Base-by-base conservation (phyloP, 1,140 invertebrate species). In the Drosophila subpulchrella region DNA sequence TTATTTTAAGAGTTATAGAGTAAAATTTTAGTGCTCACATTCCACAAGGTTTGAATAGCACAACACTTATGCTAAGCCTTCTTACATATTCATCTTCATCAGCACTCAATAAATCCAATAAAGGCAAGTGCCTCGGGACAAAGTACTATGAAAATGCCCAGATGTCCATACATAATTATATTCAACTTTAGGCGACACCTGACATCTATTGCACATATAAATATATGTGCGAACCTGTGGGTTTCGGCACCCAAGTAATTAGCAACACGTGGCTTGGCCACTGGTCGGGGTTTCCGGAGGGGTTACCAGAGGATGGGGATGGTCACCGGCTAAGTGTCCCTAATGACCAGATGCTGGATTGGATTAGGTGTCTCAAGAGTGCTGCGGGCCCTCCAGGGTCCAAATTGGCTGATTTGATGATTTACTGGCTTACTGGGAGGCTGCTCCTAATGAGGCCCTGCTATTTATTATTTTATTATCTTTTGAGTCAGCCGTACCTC, bases 161-260 rank as follows among this genome's bases (percentile, higher is more conserved):
- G 32, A 68, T 68, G 61, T 44, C 47, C 61, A 27, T 68, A 38
- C 63, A 66, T 68, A 66, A 53, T 65, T 44, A 53, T 68, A 54
- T 36, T 68, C 39, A 44, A 53, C 42, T 62, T 53, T n/a, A 32
- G 44, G 61, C 61, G 65, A 46, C 65, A 67, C 61, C 60, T 68
- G 65, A 63, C 65, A 46, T 66, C 38, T 68, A 24, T 39, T 24
- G 2, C 15, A 32, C 17, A 42, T 30, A 50, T 53, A 47, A 51
- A 32, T 46, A 30, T 27, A 20, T 65, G 11, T 50, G 20, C 60
- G 12, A 44, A 53, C 61, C 44, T 68, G 38, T 27, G 38, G 38
- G 38, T 15, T 20, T 30, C 39, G 47, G 24, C 61, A 42, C 32
- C 48, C 10, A 42, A 42, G 65, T 68, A 68, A 68, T 68, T 68